Evolutionary conservation across 2,113 vertebrate species (phyloP).

Genomic region (Megaceryle maxima): DNA sequence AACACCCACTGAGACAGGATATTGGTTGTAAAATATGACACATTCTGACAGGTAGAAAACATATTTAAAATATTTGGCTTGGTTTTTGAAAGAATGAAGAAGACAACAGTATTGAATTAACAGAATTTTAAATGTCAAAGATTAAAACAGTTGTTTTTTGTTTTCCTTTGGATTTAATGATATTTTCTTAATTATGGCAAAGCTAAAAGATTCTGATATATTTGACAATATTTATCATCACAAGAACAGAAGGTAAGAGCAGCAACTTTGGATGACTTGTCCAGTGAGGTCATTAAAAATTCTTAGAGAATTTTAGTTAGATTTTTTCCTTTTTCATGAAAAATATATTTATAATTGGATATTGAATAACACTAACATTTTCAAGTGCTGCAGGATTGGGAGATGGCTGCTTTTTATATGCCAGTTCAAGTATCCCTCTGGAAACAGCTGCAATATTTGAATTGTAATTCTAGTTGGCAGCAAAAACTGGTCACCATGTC

Average conservation of each 20-base stretch:
- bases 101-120: neutral
- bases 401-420: neutral
- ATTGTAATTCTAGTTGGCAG: slow-evolving; percentile 39
- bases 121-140: neutral
- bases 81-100: neutral
- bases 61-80: neutral
- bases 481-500: slow-evolving; percentile 26
- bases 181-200: neutral
- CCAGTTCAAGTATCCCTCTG: slow-evolving; percentile 26
- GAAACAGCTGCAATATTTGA: slow-evolving; percentile 34
- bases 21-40: neutral
- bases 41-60: neutral
- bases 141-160: neutral
- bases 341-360: neutral
- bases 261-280: neutral
- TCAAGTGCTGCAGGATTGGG: neutral
- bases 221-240: neutral
- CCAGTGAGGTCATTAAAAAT: neutral
- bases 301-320: neutral
- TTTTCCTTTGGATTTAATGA: neutral
- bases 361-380: slow-evolving; percentile 17
- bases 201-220: neutral
- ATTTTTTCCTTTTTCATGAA: neutral
- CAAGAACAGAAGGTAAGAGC: neutral
- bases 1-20: neutral